Base-by-base conservation (phyloP, 1,140 invertebrate species). In the Diorhabda carinulata region DNA sequence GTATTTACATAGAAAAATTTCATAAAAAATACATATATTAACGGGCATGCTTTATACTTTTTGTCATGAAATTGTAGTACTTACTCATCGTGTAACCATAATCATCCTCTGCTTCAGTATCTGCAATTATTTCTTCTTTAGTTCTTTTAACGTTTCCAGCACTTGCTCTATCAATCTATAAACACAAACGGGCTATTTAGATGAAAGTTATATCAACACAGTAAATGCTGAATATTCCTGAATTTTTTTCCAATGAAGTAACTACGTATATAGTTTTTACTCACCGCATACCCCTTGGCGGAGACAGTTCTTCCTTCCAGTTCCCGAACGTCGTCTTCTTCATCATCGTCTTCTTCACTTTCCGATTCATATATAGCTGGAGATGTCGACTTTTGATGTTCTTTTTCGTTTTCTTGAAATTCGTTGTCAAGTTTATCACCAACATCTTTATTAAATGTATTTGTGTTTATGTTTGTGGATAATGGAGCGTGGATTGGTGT, bases 21-120 rank as follows among this genome's bases (percentile, higher is more conserved):
- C 25, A 25, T 25, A 25, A 25, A 25, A 25, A 25, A 25, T 25
- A 25, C 25, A 25, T 1, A 25, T 25, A 25, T 25, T 25, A 25
- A 25, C 25, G 2, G 25, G 25, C 25, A 25, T 25, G 25, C 25
- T 0, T 0, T 25, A 25, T 25, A 25, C 25, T 25, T 25, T 25
- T 25, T 25, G 2, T 25, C n/a, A 56, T 56, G 2, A 56, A 56
- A 56, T 6, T n/a, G n/a, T 7, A 56, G 78, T 79, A 90, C 91
- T 92, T 85, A 98, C 96, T 91, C 78, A 83, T 83, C 4, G 96
- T 98, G 82, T 98, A 98, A 43, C 95, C 95, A 82, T 91, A 97
- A 68, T 92, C 88, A 77, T 97, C 94, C 80, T 96, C 94, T 76
- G 91, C 81, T 76, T 96, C 94, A 5, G 87, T 84, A 80, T 96